Evolutionary conservation across 2,113 vertebrate species (phyloP), one percentile per base, ranked within the genome.

Genomic region (Bagarius yarrelli): DNA sequence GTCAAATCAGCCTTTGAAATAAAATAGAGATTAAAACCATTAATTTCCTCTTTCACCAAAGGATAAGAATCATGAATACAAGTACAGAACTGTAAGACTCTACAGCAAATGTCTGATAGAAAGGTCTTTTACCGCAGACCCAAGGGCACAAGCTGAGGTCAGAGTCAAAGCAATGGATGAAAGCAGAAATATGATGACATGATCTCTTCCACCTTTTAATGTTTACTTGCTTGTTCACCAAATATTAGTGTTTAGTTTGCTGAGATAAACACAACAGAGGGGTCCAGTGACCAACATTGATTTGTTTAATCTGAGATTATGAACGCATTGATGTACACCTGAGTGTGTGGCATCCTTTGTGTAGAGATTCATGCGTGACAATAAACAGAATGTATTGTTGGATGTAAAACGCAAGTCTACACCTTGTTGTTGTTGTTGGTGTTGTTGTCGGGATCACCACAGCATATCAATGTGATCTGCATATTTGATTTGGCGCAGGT

Each of bases 241-340:
- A 36, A 69, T 59, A 57, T 71, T 80, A 60, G 70, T 72, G 56
- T 72, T 83, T 63, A 32, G 55, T 34, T 53, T 78, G 53, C 50
- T 36, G 47, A 23, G 47, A 52, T 56, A 56, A 60, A 32, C 25
- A 47, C 36, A 63, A 76, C 61, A 18, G 3, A 72, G 53, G 9
- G 47, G 16, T 30, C 47, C 19, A 30, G 57, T 80, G 81, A 34
- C 6, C 8, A 81, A 74, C 27, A 67, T 32, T 79, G 70, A 83
- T 80, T 63, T 72, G 71, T 66, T 72, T 60, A 71, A 78, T 50
- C 83, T 67, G 36, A 59, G 59, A 66, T 77, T 66, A 81, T 34
- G 71, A 72, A 57, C 32, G 25, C 52, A 73, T 81, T 57, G 57
- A 53, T 74, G 64, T 55, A 52, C 30, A 75, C 34, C 50, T 53